Conservation (phyloP, 1,140 invertebrate species). For the Drosophila ogumai region DNA sequence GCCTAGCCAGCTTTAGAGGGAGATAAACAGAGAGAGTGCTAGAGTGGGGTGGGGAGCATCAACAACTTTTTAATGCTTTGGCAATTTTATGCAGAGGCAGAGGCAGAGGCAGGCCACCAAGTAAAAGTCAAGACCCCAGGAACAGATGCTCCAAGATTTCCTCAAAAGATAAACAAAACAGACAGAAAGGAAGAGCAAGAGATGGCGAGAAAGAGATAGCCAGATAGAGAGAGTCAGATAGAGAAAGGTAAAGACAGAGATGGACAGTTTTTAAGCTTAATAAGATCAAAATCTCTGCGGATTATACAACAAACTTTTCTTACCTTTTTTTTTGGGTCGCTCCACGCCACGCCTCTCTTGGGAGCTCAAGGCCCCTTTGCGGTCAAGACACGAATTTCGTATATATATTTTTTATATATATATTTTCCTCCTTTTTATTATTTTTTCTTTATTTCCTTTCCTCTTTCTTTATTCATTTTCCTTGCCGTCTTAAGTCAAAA, state of each 20-base stretch:
- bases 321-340: constrained; percentile 53
- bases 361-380: constrained; percentile 68
- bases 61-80: constrained; percentile 70
- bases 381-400: constrained; percentile 60
- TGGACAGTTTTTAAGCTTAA: constrained; percentile 78
- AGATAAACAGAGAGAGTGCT: background rate
- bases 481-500: constrained; percentile 65
- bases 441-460: constrained; percentile 6
- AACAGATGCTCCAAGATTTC: constrained; percentile 75
- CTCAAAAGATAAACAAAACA: constrained; percentile 60
- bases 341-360: constrained; percentile 13
- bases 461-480: constrained; percentile 44
- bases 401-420: constrained; percentile 20
- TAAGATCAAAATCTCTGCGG: constrained; percentile 80
- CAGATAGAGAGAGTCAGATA: constrained; percentile 9
- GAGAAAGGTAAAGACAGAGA: constrained; percentile 42
- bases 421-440: background rate
- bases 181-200: constrained; percentile 21
- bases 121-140: constrained; percentile 47
- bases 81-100: too few species aligned
- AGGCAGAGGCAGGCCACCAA: too few species aligned
- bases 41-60: background rate
- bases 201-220: constrained; percentile 27
- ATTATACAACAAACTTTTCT: constrained; percentile 78
- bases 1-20: constrained; percentile 51